Conservation (phyloP, 2,888 invertebrate species). For the Acrobasis suavella region DNA sequence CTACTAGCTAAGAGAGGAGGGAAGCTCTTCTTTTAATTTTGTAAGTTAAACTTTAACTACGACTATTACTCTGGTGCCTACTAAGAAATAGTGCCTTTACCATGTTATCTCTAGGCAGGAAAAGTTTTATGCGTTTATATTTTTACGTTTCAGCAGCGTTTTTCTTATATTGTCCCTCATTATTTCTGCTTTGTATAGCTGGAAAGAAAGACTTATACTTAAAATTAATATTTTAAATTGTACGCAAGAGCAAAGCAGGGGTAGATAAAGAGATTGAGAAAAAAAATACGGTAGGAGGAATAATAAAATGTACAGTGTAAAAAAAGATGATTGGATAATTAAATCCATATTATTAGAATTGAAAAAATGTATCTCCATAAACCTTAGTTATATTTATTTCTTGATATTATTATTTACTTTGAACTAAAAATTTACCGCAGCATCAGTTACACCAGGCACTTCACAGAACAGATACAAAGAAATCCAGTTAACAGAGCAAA, state of each 20-base stretch:
- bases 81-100: constrained; percentile 6
- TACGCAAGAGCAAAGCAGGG: too few relatives aligned
- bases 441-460: constrained; percentile 12
- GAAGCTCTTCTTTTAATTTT: constrained; percentile 1
- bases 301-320: too few relatives aligned
- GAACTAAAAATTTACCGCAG: background rate
- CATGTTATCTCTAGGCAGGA: constrained; percentile 5
- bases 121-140: constrained; percentile 5
- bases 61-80: constrained; percentile 4
- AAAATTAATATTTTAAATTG: too few relatives aligned
- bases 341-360: too few relatives aligned
- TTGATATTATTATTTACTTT: background rate
- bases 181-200: background rate
- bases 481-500: constrained; percentile 18
- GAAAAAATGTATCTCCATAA: too few relatives aligned
- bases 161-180: background rate
- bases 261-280: too few relatives aligned
- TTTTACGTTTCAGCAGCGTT: background rate
- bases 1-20: background rate
- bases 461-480: constrained; percentile 14
- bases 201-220: too few relatives aligned
- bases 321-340: too few relatives aligned
- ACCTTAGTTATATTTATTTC: too few relatives aligned
- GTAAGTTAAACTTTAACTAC: constrained; percentile 9
- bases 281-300: too few relatives aligned